Evolutionary conservation across 2,113 vertebrate species (phyloP), one percentile per base, ranked within the genome.

Genomic region (Periophthalmodon schlosseri): DNA sequence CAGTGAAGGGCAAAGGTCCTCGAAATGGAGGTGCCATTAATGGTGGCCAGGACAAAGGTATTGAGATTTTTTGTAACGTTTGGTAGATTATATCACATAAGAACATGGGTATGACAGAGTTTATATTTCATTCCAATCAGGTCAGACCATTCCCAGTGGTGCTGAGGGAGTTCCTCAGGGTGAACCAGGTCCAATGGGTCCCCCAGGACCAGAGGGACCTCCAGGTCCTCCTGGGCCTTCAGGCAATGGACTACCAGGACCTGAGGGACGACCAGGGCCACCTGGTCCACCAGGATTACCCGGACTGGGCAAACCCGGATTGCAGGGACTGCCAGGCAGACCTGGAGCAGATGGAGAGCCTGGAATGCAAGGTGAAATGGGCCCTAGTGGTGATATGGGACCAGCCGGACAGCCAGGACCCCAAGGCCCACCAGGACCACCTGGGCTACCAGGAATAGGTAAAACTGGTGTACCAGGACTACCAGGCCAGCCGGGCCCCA

Each of bases 281-380:
- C 79, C 85, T 60, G 97, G 97, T 86, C 90, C 91, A 80, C 95
- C 94, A 44, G 98, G 98, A 66, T 90, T 94, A 16, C 95, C 96
- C 58, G 97, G 96, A 85, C 79, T 97, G 36, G 97, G 96, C 58
- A 99, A 98, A 83, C 95, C 95, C 33, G 98, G 98, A 68, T 94
- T 96, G 88, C 95, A 96, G 20, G 98, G 98, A 74, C 92, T 96
- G 90, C 94, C 94, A 36, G 97, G 97, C 56, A 97, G 96, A 76
- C 95, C 95, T 0, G 97, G 97, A 70, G 93, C 84, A 82, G 94
- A 93, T 90, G 97, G 98, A 52, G 93, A 95, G 49, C 90, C 93
- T 0, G 98, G 98, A 20, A 88, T 93, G 0, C 95, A 94, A 90
- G 98, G 98, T 28, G 94, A 97, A 90, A 94, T 95, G 78, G 97